Base-by-base conservation (phyloP, 2,113 vertebrate genomes). In the Paraplagusia blochii region DNA sequence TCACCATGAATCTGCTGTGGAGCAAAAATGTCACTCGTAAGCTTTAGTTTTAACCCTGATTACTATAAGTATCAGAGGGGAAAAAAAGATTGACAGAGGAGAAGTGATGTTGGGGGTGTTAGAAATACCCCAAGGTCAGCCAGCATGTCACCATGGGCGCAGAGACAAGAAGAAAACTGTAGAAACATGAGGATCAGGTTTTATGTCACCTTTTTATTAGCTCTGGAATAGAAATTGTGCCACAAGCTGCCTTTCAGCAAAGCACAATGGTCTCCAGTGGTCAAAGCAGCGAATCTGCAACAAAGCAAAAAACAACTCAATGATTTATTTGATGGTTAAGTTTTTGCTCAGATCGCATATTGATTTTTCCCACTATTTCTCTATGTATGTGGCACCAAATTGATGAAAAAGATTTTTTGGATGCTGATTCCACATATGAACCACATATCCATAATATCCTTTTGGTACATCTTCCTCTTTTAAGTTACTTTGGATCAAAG, bases 261-360 rank as follows among this genome's bases (percentile, higher is more conserved):
- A 29, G 40, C 67, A 77, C 79, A 77, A 72, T 77, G 82, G 69
- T 82, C 76, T 76, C 77, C 80, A 63, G 74, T 80, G 82, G 80
- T 55, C 35, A 44, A 62, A 17, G 42, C 22, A 34, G 39, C 60
- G 58, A 29, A 80, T 11, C 0, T 70, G 50, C 22, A 29, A 29
- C 22, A 4, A 29, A 29, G 22, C 22, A 29, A 29, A 29, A 4
- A 29, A 6, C 3, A 29, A n/a, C n/a, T n/a, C n/a, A n/a, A n/a
- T n/a, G n/a, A n/a, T n/a, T n/a, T n/a, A n/a, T n/a, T n/a, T n/a
- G n/a, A n/a, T n/a, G n/a, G n/a, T n/a, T n/a, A n/a, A n/a, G n/a
- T n/a, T n/a, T n/a, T n/a, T n/a, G n/a, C n/a, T 29, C 22, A 29
- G 22, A 29, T 29, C n/a, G n/a, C n/a, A 29, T 29, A 6, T 29